Conservation (phyloP, 2,888 invertebrate genomes). For the Pollenia griseotomentosa region DNA sequence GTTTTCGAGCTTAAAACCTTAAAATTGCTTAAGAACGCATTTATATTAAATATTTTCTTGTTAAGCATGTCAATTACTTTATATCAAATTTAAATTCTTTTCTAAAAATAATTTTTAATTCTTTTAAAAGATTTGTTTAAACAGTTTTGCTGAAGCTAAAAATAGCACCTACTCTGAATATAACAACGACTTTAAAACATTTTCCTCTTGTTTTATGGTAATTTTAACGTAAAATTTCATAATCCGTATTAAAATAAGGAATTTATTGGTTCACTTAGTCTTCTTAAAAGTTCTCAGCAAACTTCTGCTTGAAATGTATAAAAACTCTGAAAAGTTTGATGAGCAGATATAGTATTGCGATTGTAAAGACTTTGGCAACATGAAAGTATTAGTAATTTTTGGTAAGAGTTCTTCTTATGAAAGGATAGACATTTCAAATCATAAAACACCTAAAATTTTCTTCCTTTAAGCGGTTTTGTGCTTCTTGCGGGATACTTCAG, state of each 20-base stretch:
- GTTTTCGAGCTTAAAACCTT: no score
- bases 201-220: background rate
- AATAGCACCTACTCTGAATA: background rate
- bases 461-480: slow-evolving; percentile 23
- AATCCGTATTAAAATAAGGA: slow-evolving; percentile 19
- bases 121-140: background rate
- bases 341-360: slow-evolving; percentile 5
- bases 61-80: no score
- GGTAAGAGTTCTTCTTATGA: background rate
- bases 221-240: slow-evolving; percentile 25
- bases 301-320: slow-evolving; percentile 10
- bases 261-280: slow-evolving; percentile 1
- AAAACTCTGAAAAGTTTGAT: background rate
- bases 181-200: background rate
- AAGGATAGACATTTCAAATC: background rate
- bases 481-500: background rate
- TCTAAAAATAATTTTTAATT: background rate
- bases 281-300: background rate
- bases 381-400: slow-evolving; percentile 44
- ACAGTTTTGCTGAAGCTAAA: background rate
- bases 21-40: no score
- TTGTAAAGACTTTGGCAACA: slow-evolving; percentile 11
- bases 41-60: no score
- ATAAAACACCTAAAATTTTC: background rate
- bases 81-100: background rate